These are phyloP conservation scores for Copidosoma floridanum DNA, from an alignment of 1,140 invertebrate species.

Conservation along the genomic window DNA sequence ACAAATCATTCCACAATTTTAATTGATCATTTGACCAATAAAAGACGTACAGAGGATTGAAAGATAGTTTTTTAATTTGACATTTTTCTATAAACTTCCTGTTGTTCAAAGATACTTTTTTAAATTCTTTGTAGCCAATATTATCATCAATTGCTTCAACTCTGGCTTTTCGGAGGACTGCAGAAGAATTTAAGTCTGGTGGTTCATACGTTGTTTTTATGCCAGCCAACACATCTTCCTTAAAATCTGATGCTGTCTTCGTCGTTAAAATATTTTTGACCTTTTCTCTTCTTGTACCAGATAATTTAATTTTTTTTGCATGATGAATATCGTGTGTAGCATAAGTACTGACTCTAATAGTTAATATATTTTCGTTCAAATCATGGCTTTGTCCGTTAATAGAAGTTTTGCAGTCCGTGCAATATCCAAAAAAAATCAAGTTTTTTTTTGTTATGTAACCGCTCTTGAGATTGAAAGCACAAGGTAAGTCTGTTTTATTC, in stretches of 20 bases:
- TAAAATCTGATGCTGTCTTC: background rate
- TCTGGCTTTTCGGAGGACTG: background rate
- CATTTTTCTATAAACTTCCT: background rate
- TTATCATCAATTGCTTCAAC: background rate
- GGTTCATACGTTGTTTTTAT: background rate
- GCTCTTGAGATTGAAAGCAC: background rate
- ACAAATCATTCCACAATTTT: background rate
- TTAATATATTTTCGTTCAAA: background rate
- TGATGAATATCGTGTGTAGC: background rate
- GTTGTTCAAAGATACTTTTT: background rate
- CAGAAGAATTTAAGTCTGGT: background rate
- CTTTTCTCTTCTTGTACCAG: background rate
- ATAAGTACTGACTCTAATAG: background rate
- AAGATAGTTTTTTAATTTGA: background rate
- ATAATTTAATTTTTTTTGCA: background rate
- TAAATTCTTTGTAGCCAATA: background rate
- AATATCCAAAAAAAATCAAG: background rate
- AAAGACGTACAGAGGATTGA: background rate
- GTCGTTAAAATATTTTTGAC: background rate
- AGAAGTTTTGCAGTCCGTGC: background rate
- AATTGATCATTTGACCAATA: background rate
- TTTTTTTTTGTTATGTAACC: background rate
- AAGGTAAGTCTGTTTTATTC: conserved; percentile 2
- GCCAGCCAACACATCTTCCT: background rate
- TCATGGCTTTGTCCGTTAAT: background rate